A percentile compares a stretch with the other conserved stretches of the same genome.
Evolutionary conservation across 2,888 invertebrate genomes (phyloP).

Genomic region (Polymixis flavicincta): DNA sequence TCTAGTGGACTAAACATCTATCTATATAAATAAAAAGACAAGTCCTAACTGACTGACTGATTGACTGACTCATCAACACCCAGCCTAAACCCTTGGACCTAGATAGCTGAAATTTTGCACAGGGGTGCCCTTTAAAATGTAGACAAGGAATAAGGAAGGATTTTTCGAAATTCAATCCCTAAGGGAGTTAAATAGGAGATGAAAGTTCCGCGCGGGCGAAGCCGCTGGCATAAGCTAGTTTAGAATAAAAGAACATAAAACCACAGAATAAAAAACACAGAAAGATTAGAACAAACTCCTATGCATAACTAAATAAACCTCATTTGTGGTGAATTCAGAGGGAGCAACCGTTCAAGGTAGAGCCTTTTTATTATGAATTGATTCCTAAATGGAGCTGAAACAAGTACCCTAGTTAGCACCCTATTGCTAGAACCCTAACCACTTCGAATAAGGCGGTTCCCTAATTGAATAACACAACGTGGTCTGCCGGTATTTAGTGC

Average conservation of each 20-base stretch:
- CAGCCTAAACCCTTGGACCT: no score
- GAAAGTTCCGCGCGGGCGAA: no score
- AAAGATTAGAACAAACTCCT: not conserved
- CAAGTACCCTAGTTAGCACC: slow-evolving; percentile 57
- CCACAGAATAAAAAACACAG: not conserved
- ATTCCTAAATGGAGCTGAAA: slow-evolving; percentile 60
- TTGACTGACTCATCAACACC: no score
- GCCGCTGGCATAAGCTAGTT: no score
- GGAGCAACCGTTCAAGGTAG: not conserved
- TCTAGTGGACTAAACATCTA: no score
- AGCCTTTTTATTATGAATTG: slow-evolving; percentile 53
- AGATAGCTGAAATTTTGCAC: no score
- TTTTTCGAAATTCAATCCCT: no score
- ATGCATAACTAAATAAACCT: slow-evolving; percentile 21
- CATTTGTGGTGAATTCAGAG: slow-evolving; percentile 42
- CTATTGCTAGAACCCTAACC: slow-evolving; percentile 52
- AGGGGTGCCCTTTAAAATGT: no score
- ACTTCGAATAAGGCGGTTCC: slow-evolving; percentile 46
- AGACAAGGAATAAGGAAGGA: no score
- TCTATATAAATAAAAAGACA: no score
- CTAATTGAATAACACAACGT: slow-evolving; percentile 56
- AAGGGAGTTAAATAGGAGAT: no score
- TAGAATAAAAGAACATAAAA: not conserved
- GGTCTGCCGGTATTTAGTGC: slow-evolving; percentile 37
- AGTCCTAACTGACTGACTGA: no score